Evolutionary conservation across 2,888 invertebrate genomes (phyloP).

Genomic region (Netelia fuscicornis): DNA sequence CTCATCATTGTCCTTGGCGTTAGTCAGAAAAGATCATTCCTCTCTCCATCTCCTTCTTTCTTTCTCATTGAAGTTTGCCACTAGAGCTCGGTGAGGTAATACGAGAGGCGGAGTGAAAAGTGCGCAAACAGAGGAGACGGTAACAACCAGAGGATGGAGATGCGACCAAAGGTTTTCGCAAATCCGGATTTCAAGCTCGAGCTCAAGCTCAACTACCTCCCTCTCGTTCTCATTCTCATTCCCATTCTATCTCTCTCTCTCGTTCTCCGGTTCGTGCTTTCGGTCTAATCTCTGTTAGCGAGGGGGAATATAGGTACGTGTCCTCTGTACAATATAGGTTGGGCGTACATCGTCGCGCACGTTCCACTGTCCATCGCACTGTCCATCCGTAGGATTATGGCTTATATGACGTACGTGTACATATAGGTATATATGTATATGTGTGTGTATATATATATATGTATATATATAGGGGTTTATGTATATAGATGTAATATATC

Average conservation of each 20-base stretch:
- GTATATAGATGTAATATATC: not conserved
- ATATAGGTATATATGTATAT: not conserved
- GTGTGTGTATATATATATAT: not conserved
- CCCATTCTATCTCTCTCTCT: slow-evolving; percentile 28
- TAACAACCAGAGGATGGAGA: slow-evolving; percentile 5
- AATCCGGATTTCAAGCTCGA: slow-evolving; percentile 64
- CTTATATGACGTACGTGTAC: slow-evolving; percentile 1
- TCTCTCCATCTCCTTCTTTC: not conserved
- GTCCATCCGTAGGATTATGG: slow-evolving; percentile 52
- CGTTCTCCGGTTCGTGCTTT: slow-evolving; percentile 35
- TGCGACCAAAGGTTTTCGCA: slow-evolving; percentile 66
- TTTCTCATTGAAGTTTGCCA: not conserved
- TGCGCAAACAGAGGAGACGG: slow-evolving; percentile 25
- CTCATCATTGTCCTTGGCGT: slow-evolving; percentile 58
- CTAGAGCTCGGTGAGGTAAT: not conserved
- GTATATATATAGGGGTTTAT: not conserved
- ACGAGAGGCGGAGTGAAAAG: slow-evolving; percentile 17
- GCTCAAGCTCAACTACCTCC: slow-evolving; percentile 19
- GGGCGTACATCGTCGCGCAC: slow-evolving; percentile 29
- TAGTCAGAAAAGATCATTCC: not conserved
- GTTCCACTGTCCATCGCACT: slow-evolving; percentile 53
- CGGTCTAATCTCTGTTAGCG: slow-evolving; percentile 62
- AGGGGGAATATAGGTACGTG: not conserved
- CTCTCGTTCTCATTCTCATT: slow-evolving; percentile 41
- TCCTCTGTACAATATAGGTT: not conserved